phyloP scores from a whole-genome alignment of 2,113 vertebrate genomes.

The Thalassarche chlororhynchos region DNA sequence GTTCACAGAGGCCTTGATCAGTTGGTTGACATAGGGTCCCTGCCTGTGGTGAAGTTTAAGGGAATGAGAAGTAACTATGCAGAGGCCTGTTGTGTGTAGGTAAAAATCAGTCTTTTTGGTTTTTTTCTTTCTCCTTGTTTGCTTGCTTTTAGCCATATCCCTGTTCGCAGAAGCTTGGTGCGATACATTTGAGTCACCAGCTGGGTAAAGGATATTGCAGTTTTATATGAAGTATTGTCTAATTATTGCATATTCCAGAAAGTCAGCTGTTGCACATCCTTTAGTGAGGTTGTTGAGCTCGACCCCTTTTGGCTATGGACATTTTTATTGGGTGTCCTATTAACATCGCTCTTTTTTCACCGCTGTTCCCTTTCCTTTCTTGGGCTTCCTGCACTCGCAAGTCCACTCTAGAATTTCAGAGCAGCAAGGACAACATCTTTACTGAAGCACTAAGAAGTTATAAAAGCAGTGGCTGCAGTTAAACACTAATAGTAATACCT shows the following conservation, averaged over 20 bases:
- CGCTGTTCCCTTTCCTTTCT: not conserved
- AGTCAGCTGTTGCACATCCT: not conserved
- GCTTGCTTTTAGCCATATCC: not conserved
- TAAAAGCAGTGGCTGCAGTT: slow-evolving; percentile 46
- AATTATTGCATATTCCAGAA: not conserved
- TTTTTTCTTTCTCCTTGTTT: not conserved
- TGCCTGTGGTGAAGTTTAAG: slow-evolving; percentile 29
- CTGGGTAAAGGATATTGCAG: not conserved
- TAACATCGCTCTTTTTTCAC: not conserved
- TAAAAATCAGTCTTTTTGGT: not conserved
- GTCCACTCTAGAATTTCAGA: slow-evolving; percentile 23
- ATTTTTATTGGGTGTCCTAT: not conserved
- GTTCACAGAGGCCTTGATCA: slow-evolving; percentile 23
- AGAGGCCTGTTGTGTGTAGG: not conserved
- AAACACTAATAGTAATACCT: slow-evolving; percentile 47
- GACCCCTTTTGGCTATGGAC: not conserved
- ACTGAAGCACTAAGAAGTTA: not conserved
- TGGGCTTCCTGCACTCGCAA: not conserved
- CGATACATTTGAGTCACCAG: not conserved
- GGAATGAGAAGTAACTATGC: not conserved
- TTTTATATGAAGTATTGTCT: not conserved
- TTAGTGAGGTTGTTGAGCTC: not conserved
- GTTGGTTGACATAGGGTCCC: not conserved
- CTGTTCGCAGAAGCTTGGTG: not conserved
- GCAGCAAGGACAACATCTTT: not conserved